Evolutionary conservation across 2,113 vertebrate species (phyloP).

Genomic region (Scytalopus superciliaris): DNA sequence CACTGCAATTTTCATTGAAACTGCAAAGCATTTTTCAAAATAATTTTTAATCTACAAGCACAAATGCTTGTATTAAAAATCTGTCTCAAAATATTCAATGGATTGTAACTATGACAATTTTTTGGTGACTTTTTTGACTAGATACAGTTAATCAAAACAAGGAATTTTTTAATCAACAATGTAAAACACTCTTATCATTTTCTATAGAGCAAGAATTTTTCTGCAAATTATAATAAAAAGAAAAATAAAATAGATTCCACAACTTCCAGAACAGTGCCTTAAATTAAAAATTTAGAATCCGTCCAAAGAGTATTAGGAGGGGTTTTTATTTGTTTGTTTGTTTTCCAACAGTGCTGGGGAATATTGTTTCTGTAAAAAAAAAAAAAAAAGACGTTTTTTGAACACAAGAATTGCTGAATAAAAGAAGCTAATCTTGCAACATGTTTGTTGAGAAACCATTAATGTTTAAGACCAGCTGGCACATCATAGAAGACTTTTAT

Average conservation of each 20-base stretch:
- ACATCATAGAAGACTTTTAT: conserved; percentile 7
- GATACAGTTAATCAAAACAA: neutral
- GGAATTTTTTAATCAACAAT: neutral
- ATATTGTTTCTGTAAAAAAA: neutral
- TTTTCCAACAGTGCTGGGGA: neutral
- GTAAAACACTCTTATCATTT: neutral
- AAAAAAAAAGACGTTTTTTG: neutral
- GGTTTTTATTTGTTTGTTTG: neutral
- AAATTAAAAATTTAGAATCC: neutral
- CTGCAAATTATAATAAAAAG: neutral
- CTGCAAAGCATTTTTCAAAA: neutral
- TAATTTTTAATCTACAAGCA: neutral
- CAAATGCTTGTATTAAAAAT: neutral
- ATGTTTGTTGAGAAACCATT: conserved; percentile 37
- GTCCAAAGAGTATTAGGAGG: neutral
- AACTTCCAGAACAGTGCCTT: neutral
- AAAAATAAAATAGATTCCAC: neutral
- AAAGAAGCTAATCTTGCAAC: conserved; percentile 41
- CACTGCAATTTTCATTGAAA: neutral
- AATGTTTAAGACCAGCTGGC: conserved; percentile 52
- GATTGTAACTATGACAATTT: neutral
- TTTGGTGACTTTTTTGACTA: neutral
- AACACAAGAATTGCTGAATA: conserved; percentile 20
- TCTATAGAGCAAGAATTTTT: neutral
- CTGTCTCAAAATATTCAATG: neutral